Evolutionary conservation across 2,888 invertebrate genomes (phyloP).

Genomic region (Brenthis ino): DNA sequence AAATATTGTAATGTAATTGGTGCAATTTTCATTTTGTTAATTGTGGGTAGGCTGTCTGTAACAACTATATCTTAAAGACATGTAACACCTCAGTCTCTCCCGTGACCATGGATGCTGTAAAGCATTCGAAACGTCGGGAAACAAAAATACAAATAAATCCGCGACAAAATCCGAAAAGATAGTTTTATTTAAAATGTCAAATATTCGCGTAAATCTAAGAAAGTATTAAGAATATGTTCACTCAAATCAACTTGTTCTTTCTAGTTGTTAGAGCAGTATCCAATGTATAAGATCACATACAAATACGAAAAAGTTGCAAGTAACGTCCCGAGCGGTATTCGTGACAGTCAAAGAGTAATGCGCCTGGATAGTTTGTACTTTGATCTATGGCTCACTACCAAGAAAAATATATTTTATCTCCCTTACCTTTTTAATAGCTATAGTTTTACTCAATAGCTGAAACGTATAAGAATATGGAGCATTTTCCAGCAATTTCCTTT

Average conservation of each 20-base stretch:
- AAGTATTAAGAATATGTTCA: background rate
- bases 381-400: conserved; percentile 31
- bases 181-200: too few species aligned
- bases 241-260: conserved; percentile 16
- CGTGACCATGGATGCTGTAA: too few species aligned
- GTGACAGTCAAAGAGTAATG: conserved; percentile 62
- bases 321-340: conserved; percentile 49
- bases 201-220: too few species aligned
- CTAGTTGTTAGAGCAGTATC: conserved; percentile 25
- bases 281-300: conserved; percentile 32
- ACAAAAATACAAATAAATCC: too few species aligned
- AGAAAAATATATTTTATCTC: conserved; percentile 11
- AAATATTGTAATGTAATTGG: too few species aligned
- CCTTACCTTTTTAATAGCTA: conserved; percentile 1
- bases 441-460: conserved; percentile 3
- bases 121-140: too few species aligned
- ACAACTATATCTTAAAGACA: too few species aligned
- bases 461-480: conserved; percentile 22
- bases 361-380: conserved; percentile 62
- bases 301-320: conserved; percentile 29
- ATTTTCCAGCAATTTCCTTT: conserved; percentile 24
- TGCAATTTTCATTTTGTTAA: too few species aligned
- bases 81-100: too few species aligned
- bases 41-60: too few species aligned
- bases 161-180: too few species aligned